phyloP scores from a whole-genome alignment of 2,113 vertebrate species.

The Anguilla japonica region DNA sequence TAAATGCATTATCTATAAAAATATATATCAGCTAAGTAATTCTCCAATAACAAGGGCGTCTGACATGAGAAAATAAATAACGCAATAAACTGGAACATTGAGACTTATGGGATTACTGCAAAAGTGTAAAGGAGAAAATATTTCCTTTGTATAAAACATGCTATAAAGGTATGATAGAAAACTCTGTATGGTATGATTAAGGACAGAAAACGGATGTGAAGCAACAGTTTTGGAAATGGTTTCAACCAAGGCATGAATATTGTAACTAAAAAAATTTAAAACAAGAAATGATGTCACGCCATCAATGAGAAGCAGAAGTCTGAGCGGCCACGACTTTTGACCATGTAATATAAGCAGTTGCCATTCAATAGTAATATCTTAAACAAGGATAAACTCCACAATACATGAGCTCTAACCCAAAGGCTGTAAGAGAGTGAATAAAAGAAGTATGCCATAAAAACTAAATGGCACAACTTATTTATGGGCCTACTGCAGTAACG shows the following conservation, averaged over 20 bases:
- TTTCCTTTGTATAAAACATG: neutral
- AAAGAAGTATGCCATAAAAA: slow-evolving; percentile 55
- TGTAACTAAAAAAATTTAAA: neutral
- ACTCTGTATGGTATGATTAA: neutral
- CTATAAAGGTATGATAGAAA: neutral
- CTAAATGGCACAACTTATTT: slow-evolving; percentile 33
- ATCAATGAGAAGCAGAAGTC: neutral
- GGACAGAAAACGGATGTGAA: neutral
- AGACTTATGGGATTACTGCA: neutral
- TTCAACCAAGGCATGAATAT: neutral
- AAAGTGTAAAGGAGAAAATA: neutral
- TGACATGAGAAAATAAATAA: neutral
- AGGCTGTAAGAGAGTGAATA: slow-evolving; percentile 53
- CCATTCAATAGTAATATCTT: slow-evolving; percentile 45
- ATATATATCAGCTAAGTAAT: neutral
- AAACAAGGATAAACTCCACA: slow-evolving; percentile 53
- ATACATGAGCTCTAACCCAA: slow-evolving; percentile 51
- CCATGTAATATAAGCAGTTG: slow-evolving; percentile 46
- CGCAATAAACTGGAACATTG: neutral
- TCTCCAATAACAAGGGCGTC: neutral
- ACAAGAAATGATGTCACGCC: neutral
- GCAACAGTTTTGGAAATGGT: neutral
- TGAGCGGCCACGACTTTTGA: neutral
- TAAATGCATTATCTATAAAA: neutral
- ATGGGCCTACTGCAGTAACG: slow-evolving; percentile 35